A percentile compares a stretch with the other conserved stretches of the same genome.
phyloP scores from a whole-genome alignment of 2,888 invertebrate genomes.

The Lysandra coridon region DNA sequence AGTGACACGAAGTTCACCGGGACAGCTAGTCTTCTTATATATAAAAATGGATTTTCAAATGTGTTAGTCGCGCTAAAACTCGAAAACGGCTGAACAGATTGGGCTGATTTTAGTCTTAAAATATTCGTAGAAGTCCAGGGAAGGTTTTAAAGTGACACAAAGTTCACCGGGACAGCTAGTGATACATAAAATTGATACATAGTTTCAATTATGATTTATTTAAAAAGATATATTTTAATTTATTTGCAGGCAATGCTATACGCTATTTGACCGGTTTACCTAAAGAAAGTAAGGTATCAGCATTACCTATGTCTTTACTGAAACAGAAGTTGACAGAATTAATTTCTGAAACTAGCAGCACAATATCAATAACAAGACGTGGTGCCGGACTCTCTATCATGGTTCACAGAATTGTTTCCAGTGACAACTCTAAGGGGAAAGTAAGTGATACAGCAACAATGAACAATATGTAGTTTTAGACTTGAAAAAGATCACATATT shows the following conservation, averaged over 20 bases:
- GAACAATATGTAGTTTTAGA: too few species aligned
- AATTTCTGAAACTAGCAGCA: conserved; percentile 63
- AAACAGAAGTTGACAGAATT: conserved; percentile 69
- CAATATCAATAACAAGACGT: conserved; percentile 84
- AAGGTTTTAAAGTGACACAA: too few species aligned
- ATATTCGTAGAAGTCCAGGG: too few species aligned
- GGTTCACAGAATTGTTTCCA: conserved; percentile 86
- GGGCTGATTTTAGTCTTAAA: too few species aligned
- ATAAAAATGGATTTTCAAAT: too few species aligned
- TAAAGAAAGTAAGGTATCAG: conserved; percentile 54
- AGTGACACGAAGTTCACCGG: too few species aligned
- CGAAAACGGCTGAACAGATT: too few species aligned
- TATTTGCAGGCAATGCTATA: conserved; percentile 70
- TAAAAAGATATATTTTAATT: background rate
- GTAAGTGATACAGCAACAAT: conserved; percentile 46
- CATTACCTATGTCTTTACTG: conserved; percentile 60
- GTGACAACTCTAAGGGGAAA: conserved; percentile 81
- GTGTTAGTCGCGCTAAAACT: too few species aligned
- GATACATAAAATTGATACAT: too few species aligned
- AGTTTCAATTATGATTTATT: background rate
- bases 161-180: too few species aligned
- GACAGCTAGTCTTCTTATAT: too few species aligned
- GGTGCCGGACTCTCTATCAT: conserved; percentile 90
- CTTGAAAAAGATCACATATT: too few species aligned
- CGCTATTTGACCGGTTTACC: conserved; percentile 64